Percentiles rank a stretch among this genome's conserved stretches.
These are phyloP conservation scores for Gallinago paraguaiae DNA, from an alignment of 2,113 vertebrate species.

Conservation along the genomic window DNA sequence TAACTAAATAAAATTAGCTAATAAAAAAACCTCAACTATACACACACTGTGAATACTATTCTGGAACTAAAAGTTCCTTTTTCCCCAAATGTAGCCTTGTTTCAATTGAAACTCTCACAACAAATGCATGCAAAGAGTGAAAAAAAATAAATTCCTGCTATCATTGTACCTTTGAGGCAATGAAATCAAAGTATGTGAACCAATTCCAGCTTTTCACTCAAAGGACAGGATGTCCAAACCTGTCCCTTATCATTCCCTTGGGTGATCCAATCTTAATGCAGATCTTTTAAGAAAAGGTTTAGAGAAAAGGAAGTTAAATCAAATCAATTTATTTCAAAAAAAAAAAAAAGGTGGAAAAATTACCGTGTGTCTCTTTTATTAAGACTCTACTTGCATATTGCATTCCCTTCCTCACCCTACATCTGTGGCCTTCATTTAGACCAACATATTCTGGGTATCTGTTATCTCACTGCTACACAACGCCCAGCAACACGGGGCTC, in stretches of 20 bases:
- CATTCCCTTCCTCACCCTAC: background rate
- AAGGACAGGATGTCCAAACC: background rate
- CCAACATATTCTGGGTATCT: background rate
- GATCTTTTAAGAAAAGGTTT: background rate
- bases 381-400: background rate
- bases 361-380: background rate
- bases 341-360: background rate
- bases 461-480: background rate
- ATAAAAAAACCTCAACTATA: background rate
- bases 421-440: background rate
- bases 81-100: background rate
- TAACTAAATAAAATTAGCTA: background rate
- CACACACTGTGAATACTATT: background rate
- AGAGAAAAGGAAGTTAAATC: background rate
- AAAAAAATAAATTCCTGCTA: background rate
- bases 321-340: background rate
- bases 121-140: background rate
- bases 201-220: background rate
- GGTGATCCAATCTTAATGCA: background rate
- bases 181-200: background rate
- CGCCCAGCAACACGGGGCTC: background rate
- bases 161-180: background rate
- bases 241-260: background rate
- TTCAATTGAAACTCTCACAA: background rate
- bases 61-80: background rate